Base-by-base conservation (phyloP, 2,797 vertebrate genomes). In the Heteromormyrus szaboi region DNA sequence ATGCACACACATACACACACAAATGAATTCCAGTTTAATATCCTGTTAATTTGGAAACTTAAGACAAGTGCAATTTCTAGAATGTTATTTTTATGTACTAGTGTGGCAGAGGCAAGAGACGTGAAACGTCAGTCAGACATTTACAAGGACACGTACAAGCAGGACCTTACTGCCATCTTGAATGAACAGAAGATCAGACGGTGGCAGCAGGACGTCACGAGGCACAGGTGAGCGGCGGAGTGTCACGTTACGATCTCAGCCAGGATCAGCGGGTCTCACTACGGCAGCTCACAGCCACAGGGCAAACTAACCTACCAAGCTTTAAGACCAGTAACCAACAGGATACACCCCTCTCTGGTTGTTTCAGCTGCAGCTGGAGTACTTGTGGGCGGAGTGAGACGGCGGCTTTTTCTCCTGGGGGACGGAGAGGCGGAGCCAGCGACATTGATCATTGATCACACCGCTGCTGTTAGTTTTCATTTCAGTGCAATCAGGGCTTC, bases 151-250 rank as follows among this genome's bases (percentile, higher is more conserved):
- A 95, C 90, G 7, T 95, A 92, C 83, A 95, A 95, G 90, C 94
- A 96, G 89, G 94, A 95, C 89, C 92, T 95, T 0, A 94, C 94
- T 6, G 92, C 95, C 88, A 94, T 95, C 84, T 93, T 91, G 89
- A 95, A 94, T 19, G 88, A 95, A 84, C 94, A 93, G 89, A 93
- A 93, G 81, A 95, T 93, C 91, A 94, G 91, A 89, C 89, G 91
- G 37, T 89, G 91, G 88, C 92, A 91, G 56, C 87, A 90, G 87
- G 72, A 91, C 0, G 59, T 89, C 56, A 76, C 89, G 84, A 93
- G 89, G 41, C 88, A 91, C 44, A 93, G 94, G 94, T 95, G 37
- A 88, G 59, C 29, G 14, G 41, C 37, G 0, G 37, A 81, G 76
- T 8, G 4, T n/a, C 33, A 17, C 17, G 19, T 41, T 7, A 19